A percentile compares a stretch with the other conserved stretches of the same genome.
These are phyloP conservation scores for Drosophila ercepeae DNA, from an alignment of 1,140 invertebrate genomes.

Conservation along the genomic window DNA sequence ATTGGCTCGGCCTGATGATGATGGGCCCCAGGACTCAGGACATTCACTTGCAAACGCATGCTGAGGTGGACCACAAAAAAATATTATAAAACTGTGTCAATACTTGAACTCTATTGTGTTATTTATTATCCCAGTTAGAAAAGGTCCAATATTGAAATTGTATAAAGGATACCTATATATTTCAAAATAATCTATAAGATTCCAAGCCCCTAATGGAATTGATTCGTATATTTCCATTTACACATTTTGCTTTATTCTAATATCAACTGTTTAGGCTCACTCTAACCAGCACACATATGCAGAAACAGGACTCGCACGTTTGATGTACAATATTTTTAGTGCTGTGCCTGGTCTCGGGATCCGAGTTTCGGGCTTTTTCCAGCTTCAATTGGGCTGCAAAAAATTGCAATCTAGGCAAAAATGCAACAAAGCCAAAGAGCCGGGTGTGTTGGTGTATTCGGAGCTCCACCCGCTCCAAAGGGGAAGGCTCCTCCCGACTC, in stretches of 20 bases:
- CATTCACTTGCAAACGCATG: background rate
- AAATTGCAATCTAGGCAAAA: slow-evolving; percentile 83
- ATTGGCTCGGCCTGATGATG: slow-evolving; percentile 44
- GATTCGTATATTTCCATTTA: no score
- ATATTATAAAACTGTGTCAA: no score
- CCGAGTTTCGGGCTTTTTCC: slow-evolving; percentile 54
- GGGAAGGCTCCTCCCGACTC: background rate
- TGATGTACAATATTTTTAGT: slow-evolving; percentile 81
- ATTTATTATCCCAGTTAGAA: no score
- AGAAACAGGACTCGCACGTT: slow-evolving; percentile 41
- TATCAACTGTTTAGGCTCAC: background rate
- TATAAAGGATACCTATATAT: no score
- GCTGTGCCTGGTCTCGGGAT: slow-evolving; percentile 18
- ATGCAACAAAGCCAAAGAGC: slow-evolving; percentile 81
- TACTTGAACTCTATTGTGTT: no score
- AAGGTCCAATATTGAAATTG: no score
- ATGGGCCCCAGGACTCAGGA: slow-evolving; percentile 20
- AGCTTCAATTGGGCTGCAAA: slow-evolving; percentile 74
- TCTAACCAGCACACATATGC: slow-evolving; percentile 1
- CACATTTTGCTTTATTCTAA: no score
- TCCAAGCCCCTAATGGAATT: no score
- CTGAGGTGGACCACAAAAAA: slow-evolving; percentile 11
- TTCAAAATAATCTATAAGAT: no score
- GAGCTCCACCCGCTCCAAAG: slow-evolving; percentile 2
- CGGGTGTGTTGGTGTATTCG: slow-evolving; percentile 47